Base-by-base conservation (phyloP, 2,888 invertebrate species). In the Pandemis heparana region DNA sequence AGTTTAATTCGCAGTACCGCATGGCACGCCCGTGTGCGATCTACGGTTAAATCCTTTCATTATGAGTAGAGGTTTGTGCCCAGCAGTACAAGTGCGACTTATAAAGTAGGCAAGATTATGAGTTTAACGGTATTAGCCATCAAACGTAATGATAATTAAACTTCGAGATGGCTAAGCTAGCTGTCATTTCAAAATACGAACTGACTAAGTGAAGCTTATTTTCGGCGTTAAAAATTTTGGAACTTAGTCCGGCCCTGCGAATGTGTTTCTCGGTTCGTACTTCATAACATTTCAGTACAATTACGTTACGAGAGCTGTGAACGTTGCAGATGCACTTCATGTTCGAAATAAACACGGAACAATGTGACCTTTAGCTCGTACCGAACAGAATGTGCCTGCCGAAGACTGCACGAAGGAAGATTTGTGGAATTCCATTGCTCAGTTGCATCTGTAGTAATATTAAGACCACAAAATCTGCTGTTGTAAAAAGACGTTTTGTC, bases 261-360 rank as follows among this genome's bases (percentile, higher is more conserved):
- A 65, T 74, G 65, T 70, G 41, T 64, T 59, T 43, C 62, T 74
- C 32, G 41, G 67, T 38, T 70, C 48, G 43, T 73, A 69, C 46
- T 69, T 69, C 68, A 64, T 59, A 64, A 39, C 39, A 70, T 70
- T 69, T 70, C 60, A 70, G 65, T 63, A 70, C 69, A 74, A 74
- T 74, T 70, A 74, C 65, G 74, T 74, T 74, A 74, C 70, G 61
- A 74, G 69, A 70, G 43, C 41, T 70, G 70, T 70, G 65, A 74
- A 70, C 70, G 65, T 65, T 74, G 74, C 74, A 65, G 70, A 74
- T 74, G 74, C 65, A 70, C 70, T 70, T 70, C 69, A 74, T 65
- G 69, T 74, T 70, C 60, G 74, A 65, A 74, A 74, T 74, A 61
- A 74, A 74, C 74, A 74, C 60, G 48, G 67, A 60, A 72, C 67